Evolutionary conservation across 2,113 vertebrate genomes (phyloP), one percentile per base, ranked within the genome.

Genomic region (Grus americana): DNA sequence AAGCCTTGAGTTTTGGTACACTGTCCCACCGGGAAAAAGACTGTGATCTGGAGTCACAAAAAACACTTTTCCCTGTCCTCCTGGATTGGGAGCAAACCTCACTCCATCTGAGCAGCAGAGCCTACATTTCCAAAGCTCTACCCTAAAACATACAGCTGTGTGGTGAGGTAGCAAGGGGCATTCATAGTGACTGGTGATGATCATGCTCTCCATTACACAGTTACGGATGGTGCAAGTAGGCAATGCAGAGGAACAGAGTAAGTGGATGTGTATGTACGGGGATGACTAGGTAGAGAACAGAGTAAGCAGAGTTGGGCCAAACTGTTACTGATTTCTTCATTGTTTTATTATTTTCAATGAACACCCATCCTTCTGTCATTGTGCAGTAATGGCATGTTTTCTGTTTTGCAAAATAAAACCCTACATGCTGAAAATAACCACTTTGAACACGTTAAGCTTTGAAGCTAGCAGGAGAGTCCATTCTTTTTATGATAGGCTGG

Each of bases 211-310:
- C 20, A 26, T 14, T 38, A 27, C 6, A 32, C 16, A 47, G 50
- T 44, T 22, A 74, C 19, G 42, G 27, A 20, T 2, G 1, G 24
- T 36, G 4, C 24, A 44, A 63, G 29, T 7, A 19, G 24, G 6
- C 34, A 85, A 52, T 73, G 26, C 34, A 42, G 55, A 81, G 13
- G 36, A 55, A 54, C 3, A 79, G 19, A 40, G 10, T 12, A 70
- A 59, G 4, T 5, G 2, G 10, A 12, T 18, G 15, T 22, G 9
- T 47, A 30, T 36, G 20, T 12, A 54, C 7, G 11, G 10, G 11
- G 2, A 44, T 2, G 15, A 8, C 40, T 57, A 12, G 4, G 32
- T n/a, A 62, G 12, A 74, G 29, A 74, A 79, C 0, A 0, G 24
- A 61, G 24, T 27, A 54, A 52, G 38, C 8, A 27, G 30, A 84